Conservation (phyloP, 2,888 invertebrate species). For the Papilio elwesi region DNA sequence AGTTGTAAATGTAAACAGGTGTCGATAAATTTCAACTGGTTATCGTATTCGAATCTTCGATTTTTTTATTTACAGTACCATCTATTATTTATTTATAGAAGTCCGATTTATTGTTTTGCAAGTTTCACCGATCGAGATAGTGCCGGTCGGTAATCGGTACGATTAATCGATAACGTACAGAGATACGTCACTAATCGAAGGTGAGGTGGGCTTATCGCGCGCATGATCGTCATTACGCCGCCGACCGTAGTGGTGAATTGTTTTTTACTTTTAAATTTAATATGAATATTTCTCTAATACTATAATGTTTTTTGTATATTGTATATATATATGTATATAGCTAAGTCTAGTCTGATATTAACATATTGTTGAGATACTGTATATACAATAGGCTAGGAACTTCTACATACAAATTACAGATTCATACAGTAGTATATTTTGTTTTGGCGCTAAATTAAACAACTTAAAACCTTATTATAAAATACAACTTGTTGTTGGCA, state of each 20-base stretch:
- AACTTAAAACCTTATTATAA: too few relatives aligned
- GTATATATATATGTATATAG: background rate
- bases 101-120: slow-evolving; percentile 72
- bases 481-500: too few relatives aligned
- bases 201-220: slow-evolving; percentile 72
- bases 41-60: slow-evolving; percentile 41
- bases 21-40: slow-evolving; percentile 44
- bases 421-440: too few relatives aligned
- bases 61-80: slow-evolving; percentile 36
- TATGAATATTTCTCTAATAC: slow-evolving; percentile 36
- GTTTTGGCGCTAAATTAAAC: too few relatives aligned
- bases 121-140: slow-evolving; percentile 68
- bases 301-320: background rate
- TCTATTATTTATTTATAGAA: slow-evolving; percentile 46
- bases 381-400: too few relatives aligned
- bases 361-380: background rate
- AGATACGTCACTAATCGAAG: slow-evolving; percentile 78
- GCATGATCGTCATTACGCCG: slow-evolving; percentile 73
- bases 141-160: slow-evolving; percentile 63
- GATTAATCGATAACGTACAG: slow-evolving; percentile 75
- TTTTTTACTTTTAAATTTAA: slow-evolving; percentile 52
- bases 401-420: too few relatives aligned
- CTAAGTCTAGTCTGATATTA: background rate
- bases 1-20: slow-evolving; percentile 40
- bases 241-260: slow-evolving; percentile 49